Conservation (phyloP, 2,797 vertebrate species). For the Salmo trutta region DNA sequence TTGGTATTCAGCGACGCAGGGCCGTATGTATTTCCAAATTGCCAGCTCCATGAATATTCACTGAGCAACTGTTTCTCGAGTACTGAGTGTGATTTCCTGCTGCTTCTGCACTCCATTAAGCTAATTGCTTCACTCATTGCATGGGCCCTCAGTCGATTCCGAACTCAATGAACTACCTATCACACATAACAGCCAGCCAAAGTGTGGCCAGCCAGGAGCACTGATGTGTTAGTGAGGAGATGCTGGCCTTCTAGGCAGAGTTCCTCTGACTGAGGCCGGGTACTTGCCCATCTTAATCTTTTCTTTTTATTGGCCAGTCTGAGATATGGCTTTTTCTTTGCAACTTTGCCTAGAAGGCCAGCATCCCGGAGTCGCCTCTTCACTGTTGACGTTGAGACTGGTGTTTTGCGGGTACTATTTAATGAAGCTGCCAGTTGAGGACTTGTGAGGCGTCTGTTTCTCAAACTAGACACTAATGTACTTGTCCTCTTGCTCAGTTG, state of each 20-base stretch:
- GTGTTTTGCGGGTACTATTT: too few relatives aligned
- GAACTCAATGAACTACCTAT: conserved; percentile 73
- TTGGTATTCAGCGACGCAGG: conserved; percentile 75
- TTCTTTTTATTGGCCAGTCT: too few relatives aligned
- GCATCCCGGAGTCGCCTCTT: too few relatives aligned
- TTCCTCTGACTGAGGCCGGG: background rate
- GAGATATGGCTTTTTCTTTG: too few relatives aligned
- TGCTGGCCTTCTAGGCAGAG: too few relatives aligned
- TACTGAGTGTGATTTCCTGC: conserved; percentile 72
- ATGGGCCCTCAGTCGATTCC: conserved; percentile 65
- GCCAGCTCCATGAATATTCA: conserved; percentile 78
- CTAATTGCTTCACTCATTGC: conserved; percentile 74
- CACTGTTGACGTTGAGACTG: too few relatives aligned
- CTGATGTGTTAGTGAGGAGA: background rate
- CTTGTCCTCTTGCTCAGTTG: too few relatives aligned
- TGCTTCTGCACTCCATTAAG: conserved; percentile 73
- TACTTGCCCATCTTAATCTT: too few relatives aligned
- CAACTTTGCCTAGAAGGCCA: too few relatives aligned
- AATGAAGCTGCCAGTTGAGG: too few relatives aligned
- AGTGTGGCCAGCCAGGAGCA: background rate
- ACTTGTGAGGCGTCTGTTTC: too few relatives aligned
- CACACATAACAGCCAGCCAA: conserved; percentile 34
- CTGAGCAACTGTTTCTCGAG: conserved; percentile 66
- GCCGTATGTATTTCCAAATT: conserved; percentile 63
- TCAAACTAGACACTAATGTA: too few relatives aligned